These are phyloP conservation scores for Glandiceps talaboti DNA, from an alignment of 53 echinoderm and acorn worm genomes.

Conservation along the genomic window DNA sequence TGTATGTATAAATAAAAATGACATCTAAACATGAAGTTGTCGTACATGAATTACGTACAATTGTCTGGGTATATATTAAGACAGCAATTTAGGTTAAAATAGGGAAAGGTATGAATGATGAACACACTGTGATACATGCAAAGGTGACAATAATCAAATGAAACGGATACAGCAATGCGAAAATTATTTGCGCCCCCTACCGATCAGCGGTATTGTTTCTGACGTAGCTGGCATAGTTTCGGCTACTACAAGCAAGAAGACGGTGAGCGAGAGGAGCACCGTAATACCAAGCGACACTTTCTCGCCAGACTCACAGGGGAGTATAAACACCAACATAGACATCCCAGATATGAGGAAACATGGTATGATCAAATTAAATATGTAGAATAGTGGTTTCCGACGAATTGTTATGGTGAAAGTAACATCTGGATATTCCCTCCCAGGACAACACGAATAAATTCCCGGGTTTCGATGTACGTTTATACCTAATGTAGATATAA, in stretches of 20 bases:
- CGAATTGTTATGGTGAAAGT: slow-evolving; percentile 65
- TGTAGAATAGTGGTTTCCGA: slow-evolving; percentile 88
- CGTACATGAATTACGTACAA: too few relatives aligned
- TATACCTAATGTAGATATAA: too few relatives aligned
- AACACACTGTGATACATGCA: too few relatives aligned
- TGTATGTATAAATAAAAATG: too few relatives aligned
- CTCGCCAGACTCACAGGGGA: slow-evolving; percentile 97
- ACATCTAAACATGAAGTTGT: too few relatives aligned
- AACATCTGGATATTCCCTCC: slow-evolving; percentile 66
- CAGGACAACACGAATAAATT: slow-evolving; percentile 54
- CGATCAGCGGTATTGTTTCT: slow-evolving; percentile 76
- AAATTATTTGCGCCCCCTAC: too few relatives aligned
- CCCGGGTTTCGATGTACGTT: slow-evolving; percentile 25
- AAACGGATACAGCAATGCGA: too few relatives aligned
- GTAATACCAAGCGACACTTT: slow-evolving; percentile 98
- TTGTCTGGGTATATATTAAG: too few relatives aligned
- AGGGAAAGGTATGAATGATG: too few relatives aligned
- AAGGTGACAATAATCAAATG: too few relatives aligned
- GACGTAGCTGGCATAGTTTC: slow-evolving; percentile 97
- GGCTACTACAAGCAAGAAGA: slow-evolving; percentile 94
- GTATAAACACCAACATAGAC: slow-evolving; percentile 88
- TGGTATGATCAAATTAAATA: slow-evolving; percentile 83
- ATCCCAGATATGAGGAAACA: slow-evolving; percentile 88
- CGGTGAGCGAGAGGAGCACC: slow-evolving; percentile 85
- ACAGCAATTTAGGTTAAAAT: too few relatives aligned